Conservation (phyloP, 2,113 vertebrate genomes). For the Solea solea region DNA sequence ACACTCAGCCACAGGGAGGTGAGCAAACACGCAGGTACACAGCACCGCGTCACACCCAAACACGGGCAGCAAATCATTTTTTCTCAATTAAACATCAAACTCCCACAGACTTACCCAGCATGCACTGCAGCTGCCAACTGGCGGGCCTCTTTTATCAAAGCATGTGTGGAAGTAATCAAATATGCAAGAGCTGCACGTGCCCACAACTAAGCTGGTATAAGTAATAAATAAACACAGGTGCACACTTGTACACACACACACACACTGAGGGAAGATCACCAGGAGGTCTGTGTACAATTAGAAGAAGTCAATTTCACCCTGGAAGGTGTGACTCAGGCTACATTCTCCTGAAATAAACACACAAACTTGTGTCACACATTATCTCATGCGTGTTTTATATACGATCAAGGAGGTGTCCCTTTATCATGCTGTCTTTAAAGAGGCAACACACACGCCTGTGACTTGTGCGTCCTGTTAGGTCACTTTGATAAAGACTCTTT, state of each 20-base stretch:
- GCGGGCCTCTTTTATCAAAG: slow-evolving; percentile 54
- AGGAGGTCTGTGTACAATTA: no score
- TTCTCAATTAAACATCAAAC: slow-evolving; percentile 64
- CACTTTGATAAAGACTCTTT: no score
- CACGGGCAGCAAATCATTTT: slow-evolving; percentile 52
- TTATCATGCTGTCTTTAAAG: no score
- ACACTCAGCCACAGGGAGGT: slow-evolving; percentile 13
- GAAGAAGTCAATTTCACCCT: no score
- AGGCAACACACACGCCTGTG: no score
- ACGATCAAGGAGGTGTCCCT: no score
- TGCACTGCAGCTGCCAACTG: slow-evolving; percentile 44
- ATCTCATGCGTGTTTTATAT: no score
- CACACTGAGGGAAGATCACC: no score
- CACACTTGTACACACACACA: slow-evolving; percentile 16
- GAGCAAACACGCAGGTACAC: slow-evolving; percentile 48
- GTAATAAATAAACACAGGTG: not conserved
- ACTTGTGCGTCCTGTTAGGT: no score
- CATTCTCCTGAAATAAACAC: no score
- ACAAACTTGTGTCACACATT: no score
- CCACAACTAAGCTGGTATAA: not conserved
- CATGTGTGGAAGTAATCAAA: slow-evolving; percentile 15
- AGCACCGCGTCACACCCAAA: slow-evolving; percentile 25
- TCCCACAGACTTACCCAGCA: slow-evolving; percentile 47
- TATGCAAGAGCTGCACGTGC: slow-evolving; percentile 7
- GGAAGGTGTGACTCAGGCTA: no score